Conservation (phyloP, 2,888 invertebrate species). For the Dusona sp. region DNA sequence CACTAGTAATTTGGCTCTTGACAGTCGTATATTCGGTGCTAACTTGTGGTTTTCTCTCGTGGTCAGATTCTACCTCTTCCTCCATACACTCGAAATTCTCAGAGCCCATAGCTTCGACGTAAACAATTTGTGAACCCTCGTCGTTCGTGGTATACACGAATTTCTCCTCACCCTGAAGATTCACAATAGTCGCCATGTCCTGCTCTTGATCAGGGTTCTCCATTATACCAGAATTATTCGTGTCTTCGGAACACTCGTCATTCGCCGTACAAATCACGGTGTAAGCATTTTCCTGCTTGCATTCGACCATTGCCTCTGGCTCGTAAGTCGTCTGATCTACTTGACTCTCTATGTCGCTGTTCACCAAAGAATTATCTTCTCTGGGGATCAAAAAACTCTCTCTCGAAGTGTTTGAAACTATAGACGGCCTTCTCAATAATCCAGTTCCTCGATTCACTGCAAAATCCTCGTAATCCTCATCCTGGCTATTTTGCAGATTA, state of each 20-base stretch:
- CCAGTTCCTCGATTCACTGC: constrained; percentile 67
- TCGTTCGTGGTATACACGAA: constrained; percentile 49
- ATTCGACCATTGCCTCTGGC: constrained; percentile 35
- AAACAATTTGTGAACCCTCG: constrained; percentile 56
- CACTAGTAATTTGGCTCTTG: constrained; percentile 34
- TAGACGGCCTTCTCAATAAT: constrained; percentile 23
- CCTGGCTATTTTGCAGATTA: constrained; percentile 56
- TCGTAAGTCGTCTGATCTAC: constrained; percentile 11
- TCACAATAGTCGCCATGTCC: constrained; percentile 54
- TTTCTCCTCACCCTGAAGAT: constrained; percentile 50
- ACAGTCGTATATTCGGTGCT: constrained; percentile 30
- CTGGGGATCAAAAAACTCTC: constrained; percentile 67
- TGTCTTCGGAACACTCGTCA: constrained; percentile 63
- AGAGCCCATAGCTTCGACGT: constrained; percentile 60
- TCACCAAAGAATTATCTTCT: constrained; percentile 54
- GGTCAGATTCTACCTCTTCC: constrained; percentile 50
- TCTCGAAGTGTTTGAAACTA: constrained; percentile 35
- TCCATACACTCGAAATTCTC: constrained; percentile 57
- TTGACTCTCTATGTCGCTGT: constrained; percentile 44
- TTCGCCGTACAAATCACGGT: constrained; percentile 25
- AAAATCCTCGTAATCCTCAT: constrained; percentile 68
- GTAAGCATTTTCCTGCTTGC: constrained; percentile 49
- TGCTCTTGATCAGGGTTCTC: constrained; percentile 61
- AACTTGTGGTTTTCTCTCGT: constrained; percentile 4
- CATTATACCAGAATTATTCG: constrained; percentile 59